These are phyloP conservation scores for Leucozona laternaria DNA, from an alignment of 2,888 invertebrate species.

Conservation along the genomic window DNA sequence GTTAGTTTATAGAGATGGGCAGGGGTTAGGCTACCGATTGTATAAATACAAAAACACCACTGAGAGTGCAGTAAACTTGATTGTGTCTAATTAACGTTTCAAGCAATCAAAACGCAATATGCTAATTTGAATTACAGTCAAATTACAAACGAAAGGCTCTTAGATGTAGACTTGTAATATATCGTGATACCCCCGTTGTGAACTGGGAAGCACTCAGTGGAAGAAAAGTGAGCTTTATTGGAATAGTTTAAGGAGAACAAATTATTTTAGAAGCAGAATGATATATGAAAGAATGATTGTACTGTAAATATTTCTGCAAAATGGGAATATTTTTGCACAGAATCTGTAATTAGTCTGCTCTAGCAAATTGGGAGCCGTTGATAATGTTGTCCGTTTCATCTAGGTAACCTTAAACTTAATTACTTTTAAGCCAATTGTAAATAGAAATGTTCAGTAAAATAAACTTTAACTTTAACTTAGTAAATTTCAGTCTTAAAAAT, in stretches of 20 bases:
- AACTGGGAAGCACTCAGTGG: background rate
- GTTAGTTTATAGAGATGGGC: background rate
- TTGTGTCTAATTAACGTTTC: conserved; percentile 74
- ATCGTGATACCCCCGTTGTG: background rate
- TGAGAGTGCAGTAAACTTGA: conserved; percentile 56
- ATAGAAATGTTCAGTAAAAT: no score
- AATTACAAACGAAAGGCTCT: conserved; percentile 25
- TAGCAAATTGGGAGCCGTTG: no score
- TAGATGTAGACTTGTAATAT: background rate
- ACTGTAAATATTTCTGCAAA: background rate
- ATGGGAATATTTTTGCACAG: no score
- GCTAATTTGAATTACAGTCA: conserved; percentile 68
- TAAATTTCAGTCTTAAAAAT: no score
- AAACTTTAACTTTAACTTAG: no score
- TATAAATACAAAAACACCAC: conserved; percentile 39
- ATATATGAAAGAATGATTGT: background rate
- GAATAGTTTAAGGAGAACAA: background rate
- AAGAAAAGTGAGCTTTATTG: background rate
- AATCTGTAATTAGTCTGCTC: no score
- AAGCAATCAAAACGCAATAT: conserved; percentile 73
- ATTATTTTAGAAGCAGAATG: background rate
- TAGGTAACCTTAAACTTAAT: no score
- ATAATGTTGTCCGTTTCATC: no score
- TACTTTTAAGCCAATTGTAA: no score
- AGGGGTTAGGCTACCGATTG: background rate